Evolutionary conservation across 2,113 vertebrate genomes (phyloP).

Genomic region (mouse (Mus musculus)): GRCm39 chr14:4447501-4448000

Average conservation of each 20-base stretch:
- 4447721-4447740: background rate
- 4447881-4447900: background rate
- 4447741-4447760: background rate
- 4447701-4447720: too few relatives aligned
- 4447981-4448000: background rate
- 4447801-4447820: background rate
- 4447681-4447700: background rate
- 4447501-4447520: background rate
- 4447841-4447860: background rate
- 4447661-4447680: background rate
- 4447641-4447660: too few relatives aligned
- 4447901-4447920: background rate
- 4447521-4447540: background rate
- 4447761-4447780: background rate
- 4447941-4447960: background rate
- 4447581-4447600: background rate
- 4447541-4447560: background rate
- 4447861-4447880: background rate
- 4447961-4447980: background rate
- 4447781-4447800: too few relatives aligned
- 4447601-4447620: background rate
- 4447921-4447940: background rate
- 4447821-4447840: too few relatives aligned
- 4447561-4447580: background rate
- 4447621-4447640: background rate